phyloP scores from a whole-genome alignment of 2,888 invertebrate species.

The Mystacides longicornis region DNA sequence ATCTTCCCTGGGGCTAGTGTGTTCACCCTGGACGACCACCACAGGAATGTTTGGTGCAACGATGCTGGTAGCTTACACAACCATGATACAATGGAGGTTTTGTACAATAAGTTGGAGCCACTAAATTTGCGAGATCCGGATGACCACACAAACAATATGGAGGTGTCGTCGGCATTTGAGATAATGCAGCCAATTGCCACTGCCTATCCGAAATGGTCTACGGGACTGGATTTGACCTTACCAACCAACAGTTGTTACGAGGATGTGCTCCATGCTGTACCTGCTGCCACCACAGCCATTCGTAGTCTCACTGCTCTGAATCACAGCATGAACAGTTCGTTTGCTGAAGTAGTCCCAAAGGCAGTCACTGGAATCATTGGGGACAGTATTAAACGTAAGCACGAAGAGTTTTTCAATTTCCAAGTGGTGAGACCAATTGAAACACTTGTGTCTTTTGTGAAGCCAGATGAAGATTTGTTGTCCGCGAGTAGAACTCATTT shows the following conservation, averaged over 20 bases:
- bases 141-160: constrained; percentile 1
- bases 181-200: neutral
- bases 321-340: constrained; percentile 55
- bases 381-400: constrained; percentile 19
- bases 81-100: constrained; percentile 24
- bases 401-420: constrained; percentile 14
- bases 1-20: neutral
- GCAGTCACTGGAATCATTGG: constrained; percentile 21
- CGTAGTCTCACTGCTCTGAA: constrained; percentile 53
- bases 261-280: constrained; percentile 39
- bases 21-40: neutral
- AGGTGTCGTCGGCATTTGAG: neutral
- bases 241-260: constrained; percentile 32
- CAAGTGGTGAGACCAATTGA: constrained; percentile 13
- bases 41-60: constrained; percentile 13
- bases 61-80: constrained; percentile 13
- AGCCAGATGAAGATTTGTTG: constrained; percentile 55
- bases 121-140: constrained; percentile 24
- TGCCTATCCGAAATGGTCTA: constrained; percentile 3
- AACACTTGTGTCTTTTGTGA: constrained; percentile 24
- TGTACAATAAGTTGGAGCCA: constrained; percentile 27
- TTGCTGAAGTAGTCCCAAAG: constrained; percentile 50
- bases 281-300: constrained; percentile 37
- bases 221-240: constrained; percentile 8
- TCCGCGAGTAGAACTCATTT: constrained; percentile 77